Base-by-base conservation (phyloP, 2,797 vertebrate genomes). In the Clarias laeviceps region DNA sequence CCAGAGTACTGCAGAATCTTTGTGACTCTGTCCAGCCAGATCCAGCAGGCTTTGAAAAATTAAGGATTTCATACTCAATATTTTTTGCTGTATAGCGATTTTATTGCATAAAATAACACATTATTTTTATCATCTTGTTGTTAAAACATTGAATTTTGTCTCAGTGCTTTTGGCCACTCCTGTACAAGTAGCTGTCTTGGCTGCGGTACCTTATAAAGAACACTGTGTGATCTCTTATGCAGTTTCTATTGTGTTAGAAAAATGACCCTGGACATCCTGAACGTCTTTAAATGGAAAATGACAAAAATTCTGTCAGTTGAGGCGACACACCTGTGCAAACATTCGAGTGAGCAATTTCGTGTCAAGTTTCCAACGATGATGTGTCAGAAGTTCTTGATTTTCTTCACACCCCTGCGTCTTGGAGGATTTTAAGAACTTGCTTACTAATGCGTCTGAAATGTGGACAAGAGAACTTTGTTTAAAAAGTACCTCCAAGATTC, bases 351-450 rank as follows among this genome's bases (percentile, higher is more conserved):
- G 57, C 40, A 24, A 79, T 37, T 40, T 18, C 12, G 3, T 79
- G 57, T 79, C 22, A 79, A 37, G 32, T n/a, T 40, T 40, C 76
- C 32, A n/a, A 7, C 32, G 20, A 37, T 37, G 54, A 20, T 34
- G 50, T 78, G 32, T 62, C 32, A 62, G 18, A 50, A 80, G 45
- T 80, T n/a, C 37, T 50, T 29, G 37, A 64, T 65, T 80, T 80
- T 80, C 17, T 80, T 80, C 8, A 45, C 15, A 27, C 24, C 34
- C 20, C 37, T 65, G 61, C 4, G 17, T 17, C 17, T 20, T 20
- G 40, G 24, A 65, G n/a, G 40, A 20, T 7, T 40, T 50, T 29
- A 22, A 20, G 17, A 11, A 65, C 7, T 50, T 65, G 61, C n/a
- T 50, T 65, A 17, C n/a, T 29, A 40, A 50, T 50, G 17, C 2